Base-by-base conservation (phyloP, 1,140 invertebrate species). In the Drosophila equinoxialis region DNA sequence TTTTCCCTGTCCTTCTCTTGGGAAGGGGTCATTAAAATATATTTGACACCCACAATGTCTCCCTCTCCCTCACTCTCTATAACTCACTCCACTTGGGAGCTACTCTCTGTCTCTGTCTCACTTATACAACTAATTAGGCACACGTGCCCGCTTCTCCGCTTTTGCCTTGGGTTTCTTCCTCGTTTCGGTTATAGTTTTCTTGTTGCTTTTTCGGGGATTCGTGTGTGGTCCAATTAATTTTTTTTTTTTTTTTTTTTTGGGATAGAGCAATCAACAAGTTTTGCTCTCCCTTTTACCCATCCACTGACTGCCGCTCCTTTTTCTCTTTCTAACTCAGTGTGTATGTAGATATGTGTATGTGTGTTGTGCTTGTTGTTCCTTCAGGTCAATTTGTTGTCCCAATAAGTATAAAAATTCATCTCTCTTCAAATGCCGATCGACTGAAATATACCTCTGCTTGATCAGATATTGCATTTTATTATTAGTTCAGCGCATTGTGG, bases 211-310 rank as follows among this genome's bases (percentile, higher is more conserved):
- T 51, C 14, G 14, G 45, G 14, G 45, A 17, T 70, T 87, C 77
- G 79, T 87, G 83, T 87, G 83, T 77, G 83, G 83, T 87, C 83
- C 83, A 87, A 87, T 87, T 87, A 87, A 87, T 51, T 51, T 51
- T 51, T 87, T 87, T 87, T 77, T 77, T 80, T 51, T 23, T 51
- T 51, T 87, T 87, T 87, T 83, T 80, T 55, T 75, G 37, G 73
- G 80, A 87, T 87, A 87, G 83, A 87, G 83, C 84, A 89, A 87
- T 87, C 83, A 87, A 87, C 83, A 83, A 89, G 84, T 84, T 87
- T 68, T 64, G 68, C 45, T 14, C 60, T 59, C 71, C 67, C 7
- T 51, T 20, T 23, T 11, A 11, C 45, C 23, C 8, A 8, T 3
- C 10, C 17, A 23, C 2, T 51, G 8, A 20, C 17, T 51, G 17